Conservation (phyloP, 2,888 invertebrate species). For the Branchipolynoe longqiensis region DNA sequence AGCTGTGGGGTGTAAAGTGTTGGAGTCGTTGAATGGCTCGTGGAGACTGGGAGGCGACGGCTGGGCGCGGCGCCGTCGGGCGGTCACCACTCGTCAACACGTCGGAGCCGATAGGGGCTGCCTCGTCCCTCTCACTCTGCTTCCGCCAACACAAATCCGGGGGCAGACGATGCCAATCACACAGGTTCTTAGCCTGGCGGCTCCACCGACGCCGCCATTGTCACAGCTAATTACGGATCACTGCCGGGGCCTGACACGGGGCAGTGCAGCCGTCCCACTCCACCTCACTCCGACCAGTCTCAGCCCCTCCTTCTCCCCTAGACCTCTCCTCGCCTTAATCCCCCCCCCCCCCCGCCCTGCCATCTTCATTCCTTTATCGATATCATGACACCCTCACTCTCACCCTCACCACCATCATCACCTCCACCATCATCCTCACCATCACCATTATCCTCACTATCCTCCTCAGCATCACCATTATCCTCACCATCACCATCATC, state of each 20-base stretch:
- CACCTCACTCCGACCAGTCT: too few relatives aligned
- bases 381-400: too few relatives aligned
- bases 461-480: too few relatives aligned
- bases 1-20: too few relatives aligned
- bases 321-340: background rate
- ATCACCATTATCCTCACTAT: too few relatives aligned
- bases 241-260: background rate
- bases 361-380: too few relatives aligned
- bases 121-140: too few relatives aligned
- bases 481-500: too few relatives aligned
- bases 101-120: too few relatives aligned
- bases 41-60: background rate
- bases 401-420: too few relatives aligned
- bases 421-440: too few relatives aligned
- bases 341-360: background rate
- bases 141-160: conserved; percentile 36
- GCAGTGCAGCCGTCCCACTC: background rate
- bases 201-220: conserved; percentile 7
- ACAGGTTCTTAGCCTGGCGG: background rate
- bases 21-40: too few relatives aligned
- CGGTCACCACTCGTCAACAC: background rate
- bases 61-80: background rate
- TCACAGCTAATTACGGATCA: conserved; percentile 37
- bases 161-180: conserved; percentile 48
- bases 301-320: background rate